Conservation (phyloP, 2,797 vertebrate species). For the Ibycter americanus region DNA sequence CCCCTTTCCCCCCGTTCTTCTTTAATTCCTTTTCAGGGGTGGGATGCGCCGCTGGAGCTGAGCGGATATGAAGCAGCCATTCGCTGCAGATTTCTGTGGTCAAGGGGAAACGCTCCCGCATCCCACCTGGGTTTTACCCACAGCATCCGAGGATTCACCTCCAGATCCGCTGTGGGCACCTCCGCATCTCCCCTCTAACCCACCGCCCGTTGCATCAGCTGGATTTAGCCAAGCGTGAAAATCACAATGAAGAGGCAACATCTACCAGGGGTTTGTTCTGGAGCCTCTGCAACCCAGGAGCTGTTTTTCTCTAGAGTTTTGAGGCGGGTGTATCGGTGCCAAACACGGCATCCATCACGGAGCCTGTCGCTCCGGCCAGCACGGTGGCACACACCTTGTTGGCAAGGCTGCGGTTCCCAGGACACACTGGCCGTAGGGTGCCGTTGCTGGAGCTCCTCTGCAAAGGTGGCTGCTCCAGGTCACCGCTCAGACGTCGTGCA, state of each 20-base stretch:
- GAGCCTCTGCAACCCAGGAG: neutral
- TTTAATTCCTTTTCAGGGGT: neutral
- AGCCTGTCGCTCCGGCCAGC: neutral
- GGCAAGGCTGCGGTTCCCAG: neutral
- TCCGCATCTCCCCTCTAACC: neutral
- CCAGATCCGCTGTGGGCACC: too few species aligned
- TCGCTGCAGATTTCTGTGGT: neutral
- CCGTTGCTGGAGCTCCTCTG: neutral
- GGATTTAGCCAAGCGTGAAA: neutral
- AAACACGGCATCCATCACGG: neutral
- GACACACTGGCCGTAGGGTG: neutral
- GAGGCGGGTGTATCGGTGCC: neutral
- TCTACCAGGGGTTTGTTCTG: neutral
- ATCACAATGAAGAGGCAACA: neutral
- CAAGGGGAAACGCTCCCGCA: rapidly evolving
- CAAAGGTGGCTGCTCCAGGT: neutral
- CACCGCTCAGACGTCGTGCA: neutral
- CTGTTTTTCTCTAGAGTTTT: neutral
- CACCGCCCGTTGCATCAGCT: rapidly evolving
- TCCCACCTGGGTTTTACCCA: neutral
- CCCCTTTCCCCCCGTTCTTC: neutral
- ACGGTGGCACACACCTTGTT: neutral
- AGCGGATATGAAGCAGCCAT: neutral
- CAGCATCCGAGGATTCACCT: neutral
- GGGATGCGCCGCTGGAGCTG: neutral